Evolutionary conservation across 2,113 vertebrate species (phyloP), one percentile per base, ranked within the genome.

Genomic region (Choloepus hoffmanni): DNA sequence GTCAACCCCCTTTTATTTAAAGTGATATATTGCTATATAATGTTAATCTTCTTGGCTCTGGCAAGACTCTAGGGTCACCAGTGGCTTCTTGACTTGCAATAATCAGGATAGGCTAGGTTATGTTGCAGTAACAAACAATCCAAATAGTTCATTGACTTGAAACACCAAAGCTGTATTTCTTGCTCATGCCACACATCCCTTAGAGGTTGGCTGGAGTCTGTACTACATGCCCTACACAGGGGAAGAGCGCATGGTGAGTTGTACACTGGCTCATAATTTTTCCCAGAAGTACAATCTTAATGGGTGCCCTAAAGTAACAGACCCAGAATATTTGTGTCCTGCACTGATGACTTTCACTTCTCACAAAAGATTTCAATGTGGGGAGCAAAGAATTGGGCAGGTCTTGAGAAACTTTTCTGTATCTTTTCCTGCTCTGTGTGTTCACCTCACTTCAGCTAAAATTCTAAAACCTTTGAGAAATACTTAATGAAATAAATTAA

Each of bases 61-160:
- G 24, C 5, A 74, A 78, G 65, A 76, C 7, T 26, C 19, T 36
- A 36, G 33, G 60, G 33, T 33, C 1, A 36, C 5, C 26, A 67
- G 33, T 3, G 76, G 26, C 18, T 87, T 78, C 45, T 60, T 84
- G 58, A 28, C 18, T 36, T n/a, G 5, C 30, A 16, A 23, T 67
- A 78, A 28, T 89, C 50, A 93, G 45, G 13, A 33, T 2, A 78
- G 33, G 63, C 40, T 43, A n/a, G 8, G 36, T 85, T 85, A 62
- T 77, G 45, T 24, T 67, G 60, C 77, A 81, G 15, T 94, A 87
- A 86, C 18, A 92, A 85, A 62, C 24, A 90, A 74, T 70, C 33
- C 4, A 43, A 50, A 81, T 30, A 72, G 48, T 92, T 79, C 23
- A 45, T 16, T 89, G 23, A n/a, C 7, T 53, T 50, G 36, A 48